Base-by-base conservation (phyloP, 2,113 vertebrate genomes). In the Indicator maculatus region DNA sequence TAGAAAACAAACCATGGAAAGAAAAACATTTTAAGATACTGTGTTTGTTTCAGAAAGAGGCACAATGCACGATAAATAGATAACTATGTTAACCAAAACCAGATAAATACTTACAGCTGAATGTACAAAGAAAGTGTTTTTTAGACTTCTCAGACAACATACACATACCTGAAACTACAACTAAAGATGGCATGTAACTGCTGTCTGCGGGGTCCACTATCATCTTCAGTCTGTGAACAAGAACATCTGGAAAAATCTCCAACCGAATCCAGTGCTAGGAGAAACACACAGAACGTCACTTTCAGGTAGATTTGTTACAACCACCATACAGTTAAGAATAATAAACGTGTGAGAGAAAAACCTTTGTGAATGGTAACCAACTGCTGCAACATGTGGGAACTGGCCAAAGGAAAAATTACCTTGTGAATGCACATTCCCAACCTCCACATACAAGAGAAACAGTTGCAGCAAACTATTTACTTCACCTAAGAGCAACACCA, bases 171-270 rank as follows among this genome's bases (percentile, higher is more conserved):
- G 99, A 99, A 56, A 99, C 99, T 17, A 99, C 99, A 36, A 99
- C 99, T 50, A 99, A 96, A 6, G 99, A 99, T 6, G 99, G 99
- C 99, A 99, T 99, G 97, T 99, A 99, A 97, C 99, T 99, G 96
- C 99, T 99, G 97, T 99, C 99, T 8, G 99, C 99, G 41, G 99
- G 99, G 89, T 99, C 99, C 12, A 99, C 99, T 17, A 97, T 97
- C 99, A 99, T 99, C 97, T 99, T 99, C 58, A 99, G 97, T 86
- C 98, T 98, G 96, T 99, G 99, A 78, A 99, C 98, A 24, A 99
- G 98, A 82, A 99, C 98, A 75, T 99, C 99, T 50, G 99, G 98
- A 84, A 99, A 99, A 88, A 99, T 98, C 97, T 99, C 99, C 87
- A 99, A 97, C 36, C 99, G 98, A 95, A 99, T 99, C 99, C 99